Evolutionary conservation across 2,888 invertebrate species (phyloP).

Genomic region (Sabatieria punctata): DNA sequence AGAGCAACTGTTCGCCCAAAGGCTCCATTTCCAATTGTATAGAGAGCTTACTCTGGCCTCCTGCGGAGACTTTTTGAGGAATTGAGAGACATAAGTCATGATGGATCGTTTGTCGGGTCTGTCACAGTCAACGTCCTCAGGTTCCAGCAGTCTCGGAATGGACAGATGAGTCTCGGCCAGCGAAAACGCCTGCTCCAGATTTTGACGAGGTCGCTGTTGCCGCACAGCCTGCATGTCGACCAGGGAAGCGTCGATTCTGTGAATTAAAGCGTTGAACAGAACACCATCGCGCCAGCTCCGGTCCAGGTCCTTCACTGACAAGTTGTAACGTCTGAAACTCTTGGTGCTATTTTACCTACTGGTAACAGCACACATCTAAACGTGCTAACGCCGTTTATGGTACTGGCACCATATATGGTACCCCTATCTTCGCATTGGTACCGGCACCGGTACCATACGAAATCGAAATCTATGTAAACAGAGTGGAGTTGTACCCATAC

Average conservation of each 20-base stretch:
- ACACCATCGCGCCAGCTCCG: conserved; percentile 28
- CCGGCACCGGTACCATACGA: too few species aligned
- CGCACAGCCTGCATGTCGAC: conserved; percentile 22
- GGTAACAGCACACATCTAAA: too few species aligned
- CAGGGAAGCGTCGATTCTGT: conserved; percentile 12
- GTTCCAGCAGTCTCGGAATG: conserved; percentile 21
- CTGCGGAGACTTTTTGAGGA: conserved; percentile 15
- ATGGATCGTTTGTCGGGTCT: conserved; percentile 28
- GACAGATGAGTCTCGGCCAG: conserved; percentile 24
- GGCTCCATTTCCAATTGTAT: neutral
- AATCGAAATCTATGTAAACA: too few species aligned
- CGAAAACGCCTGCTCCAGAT: conserved; percentile 26
- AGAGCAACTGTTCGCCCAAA: neutral
- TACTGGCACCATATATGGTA: too few species aligned
- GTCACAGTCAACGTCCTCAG: conserved; percentile 25
- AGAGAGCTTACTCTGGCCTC: neutral
- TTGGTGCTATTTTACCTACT: too few species aligned
- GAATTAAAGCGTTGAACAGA: conserved; percentile 26
- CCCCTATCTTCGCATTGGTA: too few species aligned
- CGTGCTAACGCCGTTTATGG: too few species aligned
- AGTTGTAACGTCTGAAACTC: conserved; percentile 11
- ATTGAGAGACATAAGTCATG: conserved; percentile 31
- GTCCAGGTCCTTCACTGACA: conserved; percentile 26
- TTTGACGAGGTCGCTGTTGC: conserved; percentile 19
- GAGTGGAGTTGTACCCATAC: too few species aligned